Conservation (phyloP, 2,113 vertebrate species). For the Carollia perspicillata region DNA sequence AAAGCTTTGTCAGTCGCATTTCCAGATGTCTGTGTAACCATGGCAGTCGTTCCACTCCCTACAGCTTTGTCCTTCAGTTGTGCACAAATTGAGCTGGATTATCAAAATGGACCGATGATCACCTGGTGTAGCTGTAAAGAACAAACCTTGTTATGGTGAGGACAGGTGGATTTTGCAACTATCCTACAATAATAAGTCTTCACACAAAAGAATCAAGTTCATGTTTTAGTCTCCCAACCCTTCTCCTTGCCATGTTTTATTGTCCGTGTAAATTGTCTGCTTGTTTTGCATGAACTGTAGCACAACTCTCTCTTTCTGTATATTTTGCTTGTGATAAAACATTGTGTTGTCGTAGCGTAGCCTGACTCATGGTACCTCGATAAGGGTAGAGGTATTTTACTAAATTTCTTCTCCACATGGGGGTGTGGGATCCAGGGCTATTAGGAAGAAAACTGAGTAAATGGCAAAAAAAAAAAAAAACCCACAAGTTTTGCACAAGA, state of each 20-base stretch:
- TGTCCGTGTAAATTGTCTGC: slow-evolving; percentile 76
- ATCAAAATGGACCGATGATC: slow-evolving; percentile 61
- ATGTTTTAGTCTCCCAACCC: slow-evolving; percentile 52
- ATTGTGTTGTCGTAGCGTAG: slow-evolving; percentile 41
- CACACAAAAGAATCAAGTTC: not conserved
- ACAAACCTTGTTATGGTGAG: slow-evolving; percentile 72
- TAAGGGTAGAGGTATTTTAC: slow-evolving; percentile 37
- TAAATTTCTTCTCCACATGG: not conserved
- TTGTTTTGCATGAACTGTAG: slow-evolving; percentile 80
- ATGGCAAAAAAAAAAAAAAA: slow-evolving; percentile 10
- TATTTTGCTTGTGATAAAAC: slow-evolving; percentile 74
- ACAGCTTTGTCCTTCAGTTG: slow-evolving; percentile 73
- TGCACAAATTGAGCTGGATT: slow-evolving; percentile 67
- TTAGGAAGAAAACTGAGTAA: not conserved
- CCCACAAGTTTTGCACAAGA: not conserved
- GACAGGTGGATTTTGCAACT: slow-evolving; percentile 70
- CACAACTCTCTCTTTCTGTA: slow-evolving; percentile 40
- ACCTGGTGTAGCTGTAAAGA: slow-evolving; percentile 73
- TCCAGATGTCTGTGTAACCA: slow-evolving; percentile 78
- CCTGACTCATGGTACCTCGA: not conserved
- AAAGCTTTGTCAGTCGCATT: slow-evolving; percentile 75
- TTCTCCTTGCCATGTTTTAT: slow-evolving; percentile 58
- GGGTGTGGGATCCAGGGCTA: not conserved
- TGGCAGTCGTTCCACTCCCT: slow-evolving; percentile 73
- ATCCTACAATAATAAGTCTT: slow-evolving; percentile 67